These are phyloP conservation scores for Cydia splendana DNA, from an alignment of 1,140 invertebrate species.

Conservation along the genomic window DNA sequence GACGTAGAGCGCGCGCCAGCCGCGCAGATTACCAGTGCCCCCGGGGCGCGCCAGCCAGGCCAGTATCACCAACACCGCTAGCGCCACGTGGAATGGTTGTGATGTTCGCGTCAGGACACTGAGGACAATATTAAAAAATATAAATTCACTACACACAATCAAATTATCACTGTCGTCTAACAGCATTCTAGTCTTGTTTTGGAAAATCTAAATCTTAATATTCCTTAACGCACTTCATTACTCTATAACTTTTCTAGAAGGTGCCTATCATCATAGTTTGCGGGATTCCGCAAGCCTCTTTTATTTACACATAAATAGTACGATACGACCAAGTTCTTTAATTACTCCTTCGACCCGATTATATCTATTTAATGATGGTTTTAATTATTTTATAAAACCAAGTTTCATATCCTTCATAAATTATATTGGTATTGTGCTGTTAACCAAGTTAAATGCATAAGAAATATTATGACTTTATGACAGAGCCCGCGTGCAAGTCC, in stretches of 20 bases:
- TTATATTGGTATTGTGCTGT: not conserved
- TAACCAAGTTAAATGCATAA: not conserved
- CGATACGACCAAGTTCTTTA: too few relatives aligned
- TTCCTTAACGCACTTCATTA: too few relatives aligned
- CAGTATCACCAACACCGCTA: slow-evolving; percentile 82
- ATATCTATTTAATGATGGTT: not conserved
- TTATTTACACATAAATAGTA: too few relatives aligned
- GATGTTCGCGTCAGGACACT: slow-evolving; percentile 86
- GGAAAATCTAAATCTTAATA: too few relatives aligned
- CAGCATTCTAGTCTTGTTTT: too few relatives aligned
- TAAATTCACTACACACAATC: not conserved
- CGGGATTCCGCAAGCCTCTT: too few relatives aligned
- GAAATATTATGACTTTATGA: too few relatives aligned
- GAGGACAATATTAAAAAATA: slow-evolving; percentile 35
- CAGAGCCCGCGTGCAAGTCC: not conserved
- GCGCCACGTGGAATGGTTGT: slow-evolving; percentile 88
- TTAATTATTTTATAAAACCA: not conserved
- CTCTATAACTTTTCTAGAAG: too few relatives aligned
- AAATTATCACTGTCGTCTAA: too few relatives aligned
- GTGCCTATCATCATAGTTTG: too few relatives aligned
- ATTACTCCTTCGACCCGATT: not conserved
- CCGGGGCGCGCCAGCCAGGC: slow-evolving; percentile 79
- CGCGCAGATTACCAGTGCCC: slow-evolving; percentile 57
- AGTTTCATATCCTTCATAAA: not conserved
- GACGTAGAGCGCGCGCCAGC: slow-evolving; percentile 84